Evolutionary conservation across 2,888 invertebrate species (phyloP).

Genomic region (Tanytarsus gracilentus): DNA sequence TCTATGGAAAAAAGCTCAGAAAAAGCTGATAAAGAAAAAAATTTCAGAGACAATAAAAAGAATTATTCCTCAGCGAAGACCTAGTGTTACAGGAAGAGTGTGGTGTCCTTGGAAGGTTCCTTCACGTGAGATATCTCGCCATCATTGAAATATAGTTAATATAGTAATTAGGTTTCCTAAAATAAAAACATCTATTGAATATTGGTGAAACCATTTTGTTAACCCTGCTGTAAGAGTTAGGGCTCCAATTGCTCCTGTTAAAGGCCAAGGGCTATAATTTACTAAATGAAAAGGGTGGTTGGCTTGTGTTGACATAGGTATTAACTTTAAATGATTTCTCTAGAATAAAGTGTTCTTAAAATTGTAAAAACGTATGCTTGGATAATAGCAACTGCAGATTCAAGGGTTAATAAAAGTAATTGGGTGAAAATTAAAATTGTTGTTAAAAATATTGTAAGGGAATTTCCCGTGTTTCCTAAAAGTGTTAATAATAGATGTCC

Average conservation of each 20-base stretch:
- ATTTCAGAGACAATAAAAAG: slow-evolving; percentile 64
- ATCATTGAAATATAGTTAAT: slow-evolving; percentile 56
- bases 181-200: slow-evolving; percentile 47
- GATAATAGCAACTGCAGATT: slow-evolving; percentile 50
- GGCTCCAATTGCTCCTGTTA: slow-evolving; percentile 51
- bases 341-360: slow-evolving; percentile 56
- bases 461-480: slow-evolving; percentile 45
- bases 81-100: slow-evolving; percentile 49
- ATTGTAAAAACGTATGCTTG: slow-evolving; percentile 54
- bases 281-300: slow-evolving; percentile 59
- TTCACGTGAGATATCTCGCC: slow-evolving; percentile 61
- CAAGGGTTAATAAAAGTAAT: slow-evolving; percentile 44
- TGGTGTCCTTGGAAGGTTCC: slow-evolving; percentile 57
- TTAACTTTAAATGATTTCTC: slow-evolving; percentile 53
- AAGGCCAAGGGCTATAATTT: slow-evolving; percentile 56
- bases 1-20: slow-evolving; percentile 44
- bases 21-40: slow-evolving; percentile 53
- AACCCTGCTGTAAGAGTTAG: slow-evolving; percentile 50
- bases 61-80: slow-evolving; percentile 61
- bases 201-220: slow-evolving; percentile 55
- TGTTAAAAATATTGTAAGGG: slow-evolving; percentile 33
- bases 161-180: slow-evolving; percentile 43
- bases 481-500: slow-evolving; percentile 59
- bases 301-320: slow-evolving; percentile 47
- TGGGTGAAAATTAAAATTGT: slow-evolving; percentile 39